Base-by-base conservation (phyloP, 2,113 vertebrate genomes). In the Crocuta crocuta region DNA sequence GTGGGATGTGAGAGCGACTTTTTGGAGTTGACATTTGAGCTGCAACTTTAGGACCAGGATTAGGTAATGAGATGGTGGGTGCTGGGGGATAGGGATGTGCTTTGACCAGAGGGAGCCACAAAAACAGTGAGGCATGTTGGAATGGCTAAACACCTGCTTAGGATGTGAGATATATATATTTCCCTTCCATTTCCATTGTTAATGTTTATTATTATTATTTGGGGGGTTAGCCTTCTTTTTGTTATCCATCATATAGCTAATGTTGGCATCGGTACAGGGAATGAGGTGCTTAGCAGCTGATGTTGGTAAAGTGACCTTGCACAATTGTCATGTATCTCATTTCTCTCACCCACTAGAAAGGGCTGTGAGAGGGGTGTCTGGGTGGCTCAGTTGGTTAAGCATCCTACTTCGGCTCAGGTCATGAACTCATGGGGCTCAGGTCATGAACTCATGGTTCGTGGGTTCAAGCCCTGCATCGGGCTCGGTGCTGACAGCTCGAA, bases 281-380 rank as follows among this genome's bases (percentile, higher is more conserved):
- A 58, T 95, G 83, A 91, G 63, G 26, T 94, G 91, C 68, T 89
- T 48, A 94, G 66, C 71, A 89, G 45, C 45, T 93, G 89, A 74
- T 28, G 4, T 71, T 80, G 91, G 53, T 90, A 68, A 88, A 78
- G 55, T 96, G 79, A 95, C 91, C 48, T 93, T 95, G n/a, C 45
- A 39, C 65, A 70, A 31, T 7, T 85, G 82, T 84, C 53, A 88
- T 80, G 63, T 10, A 8, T 85, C 31, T 91, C 11, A 61, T 58
- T 92, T 91, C 45, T 70, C n/a, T 96, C n/a, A 55, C 74, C 19
- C 58, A 45, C 88, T 93, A 76, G 68, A 39, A 79, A 68, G 11
- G 76, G 26, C 53, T 55, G 53, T 55, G 53, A 55, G 53, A 55
- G 53, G 53, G 53, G 53, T 55, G 15, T 16, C 53, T 55, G 15